Conservation (phyloP, 2,797 vertebrate genomes). For the Danionella dracula region DNA sequence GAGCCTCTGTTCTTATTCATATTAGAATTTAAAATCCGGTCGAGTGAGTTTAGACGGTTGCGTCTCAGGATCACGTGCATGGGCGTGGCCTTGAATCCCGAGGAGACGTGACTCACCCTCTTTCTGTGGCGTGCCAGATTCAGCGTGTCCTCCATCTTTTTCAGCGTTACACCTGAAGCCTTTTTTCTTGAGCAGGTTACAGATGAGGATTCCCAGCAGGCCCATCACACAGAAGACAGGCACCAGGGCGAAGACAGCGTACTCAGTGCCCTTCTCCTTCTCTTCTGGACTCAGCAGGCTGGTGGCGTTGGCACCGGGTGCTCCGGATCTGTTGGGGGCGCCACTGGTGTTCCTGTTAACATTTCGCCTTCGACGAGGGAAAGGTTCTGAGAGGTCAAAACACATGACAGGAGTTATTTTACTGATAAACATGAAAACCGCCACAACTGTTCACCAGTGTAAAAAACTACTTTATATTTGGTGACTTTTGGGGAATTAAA, state of each 20-base stretch:
- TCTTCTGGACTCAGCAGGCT: conserved; percentile 69
- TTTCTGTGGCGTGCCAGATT: conserved; percentile 65
- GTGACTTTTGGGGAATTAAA: no score
- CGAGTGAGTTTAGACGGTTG: background rate
- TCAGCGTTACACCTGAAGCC: conserved; percentile 83
- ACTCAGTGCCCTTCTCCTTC: conserved; percentile 78
- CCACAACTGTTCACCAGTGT: no score
- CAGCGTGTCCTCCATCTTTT: conserved; percentile 75
- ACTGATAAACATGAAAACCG: no score
- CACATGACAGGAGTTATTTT: background rate
- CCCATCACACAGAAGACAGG: conserved; percentile 93
- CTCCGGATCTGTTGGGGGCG: conserved; percentile 34
- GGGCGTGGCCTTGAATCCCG: background rate
- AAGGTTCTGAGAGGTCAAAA: conserved; percentile 22
- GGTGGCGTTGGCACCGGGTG: conserved; percentile 65
- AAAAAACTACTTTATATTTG: no score
- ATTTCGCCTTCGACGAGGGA: conserved; percentile 56
- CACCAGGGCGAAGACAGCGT: conserved; percentile 84
- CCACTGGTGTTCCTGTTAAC: conserved; percentile 56
- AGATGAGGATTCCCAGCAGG: conserved; percentile 88
- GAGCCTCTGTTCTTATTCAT: background rate
- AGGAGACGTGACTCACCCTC: conserved; percentile 59
- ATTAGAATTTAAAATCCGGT: background rate
- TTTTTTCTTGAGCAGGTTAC: conserved; percentile 91
- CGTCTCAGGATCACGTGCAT: background rate